Conservation (phyloP, 2,797 vertebrate species). For the Urosaurus nigricauda region DNA sequence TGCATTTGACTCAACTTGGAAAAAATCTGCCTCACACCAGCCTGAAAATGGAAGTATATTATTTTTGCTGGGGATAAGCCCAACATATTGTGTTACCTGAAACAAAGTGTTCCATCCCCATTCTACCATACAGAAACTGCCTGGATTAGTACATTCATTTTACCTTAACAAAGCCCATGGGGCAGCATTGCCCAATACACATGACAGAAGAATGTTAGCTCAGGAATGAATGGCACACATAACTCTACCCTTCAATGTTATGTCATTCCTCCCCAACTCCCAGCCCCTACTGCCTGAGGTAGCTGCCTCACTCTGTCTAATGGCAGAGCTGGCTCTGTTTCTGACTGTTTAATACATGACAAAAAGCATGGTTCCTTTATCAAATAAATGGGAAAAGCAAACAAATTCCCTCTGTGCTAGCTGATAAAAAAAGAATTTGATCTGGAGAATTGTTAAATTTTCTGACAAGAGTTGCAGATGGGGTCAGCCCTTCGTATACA, state of each 20-base stretch:
- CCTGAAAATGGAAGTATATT: background rate
- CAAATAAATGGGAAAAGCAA: background rate
- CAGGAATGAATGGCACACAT: too few species aligned
- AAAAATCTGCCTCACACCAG: background rate
- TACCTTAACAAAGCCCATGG: too few species aligned
- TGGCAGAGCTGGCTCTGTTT: background rate
- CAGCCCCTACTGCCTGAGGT: background rate
- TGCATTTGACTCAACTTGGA: background rate
- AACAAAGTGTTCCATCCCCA: too few species aligned
- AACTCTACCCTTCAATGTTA: too few species aligned
- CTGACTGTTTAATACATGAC: background rate
- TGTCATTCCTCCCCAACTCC: too few species aligned
- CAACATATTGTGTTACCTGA: too few species aligned
- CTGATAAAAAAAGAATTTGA: background rate
- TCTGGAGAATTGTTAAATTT: background rate
- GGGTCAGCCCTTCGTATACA: too few species aligned
- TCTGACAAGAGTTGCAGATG: background rate
- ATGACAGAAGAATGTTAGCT: too few species aligned
- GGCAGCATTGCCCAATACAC: too few species aligned
- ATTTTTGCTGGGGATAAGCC: background rate
- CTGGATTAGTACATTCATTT: too few species aligned
- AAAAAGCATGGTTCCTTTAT: background rate
- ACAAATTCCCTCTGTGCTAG: too few species aligned
- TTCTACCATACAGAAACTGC: too few species aligned
- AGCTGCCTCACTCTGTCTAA: background rate